Conservation (phyloP, 2,113 vertebrate species). For the Ramphastos sulfuratus region DNA sequence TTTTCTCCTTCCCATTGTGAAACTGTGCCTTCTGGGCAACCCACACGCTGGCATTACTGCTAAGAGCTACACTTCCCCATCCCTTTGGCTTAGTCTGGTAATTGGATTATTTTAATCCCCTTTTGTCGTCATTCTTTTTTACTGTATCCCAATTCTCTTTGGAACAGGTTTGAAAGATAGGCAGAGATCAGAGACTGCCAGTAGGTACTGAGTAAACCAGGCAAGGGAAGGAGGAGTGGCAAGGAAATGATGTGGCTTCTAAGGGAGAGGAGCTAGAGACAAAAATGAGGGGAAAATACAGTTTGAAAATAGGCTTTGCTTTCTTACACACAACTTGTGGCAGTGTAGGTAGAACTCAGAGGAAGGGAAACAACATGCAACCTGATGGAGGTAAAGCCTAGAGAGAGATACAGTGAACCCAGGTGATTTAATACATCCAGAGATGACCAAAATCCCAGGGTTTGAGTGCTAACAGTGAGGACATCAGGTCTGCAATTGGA, state of each 20-base stretch:
- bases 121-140: slow-evolving; percentile 63
- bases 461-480: background rate
- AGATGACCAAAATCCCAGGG: slow-evolving; percentile 28
- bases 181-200: slow-evolving; percentile 34
- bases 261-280: background rate
- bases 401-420: background rate
- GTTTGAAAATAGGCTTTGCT: background rate
- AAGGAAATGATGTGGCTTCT: background rate
- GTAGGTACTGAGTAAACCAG: background rate
- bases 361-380: background rate
- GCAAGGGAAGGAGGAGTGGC: background rate
- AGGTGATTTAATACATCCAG: slow-evolving; percentile 2
- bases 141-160: slow-evolving; percentile 23
- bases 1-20: background rate
- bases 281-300: background rate
- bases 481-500: background rate
- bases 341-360: background rate
- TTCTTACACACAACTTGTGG: accelerated
- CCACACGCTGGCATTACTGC: background rate
- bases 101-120: slow-evolving; percentile 64
- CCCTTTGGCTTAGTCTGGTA: slow-evolving; percentile 30
- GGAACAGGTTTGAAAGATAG: slow-evolving; percentile 50
- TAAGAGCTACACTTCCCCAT: background rate
- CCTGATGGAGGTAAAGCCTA: background rate
- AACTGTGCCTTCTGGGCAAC: slow-evolving; percentile 14